Evolutionary conservation across 1,140 invertebrate genomes (phyloP), one percentile per base, ranked within the genome.

Genomic region (Microplitis mediator): DNA sequence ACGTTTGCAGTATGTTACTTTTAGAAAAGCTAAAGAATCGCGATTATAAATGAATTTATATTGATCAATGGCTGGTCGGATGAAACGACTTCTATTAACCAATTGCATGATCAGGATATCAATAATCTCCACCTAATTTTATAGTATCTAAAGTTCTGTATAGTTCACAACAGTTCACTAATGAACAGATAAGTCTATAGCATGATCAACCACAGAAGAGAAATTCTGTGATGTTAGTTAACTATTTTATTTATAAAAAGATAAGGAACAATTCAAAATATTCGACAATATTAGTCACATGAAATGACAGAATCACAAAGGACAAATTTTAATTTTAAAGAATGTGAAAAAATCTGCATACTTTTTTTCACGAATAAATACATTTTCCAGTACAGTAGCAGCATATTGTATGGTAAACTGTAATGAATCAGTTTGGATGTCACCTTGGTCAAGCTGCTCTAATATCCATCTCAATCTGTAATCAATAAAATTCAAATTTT

Each of bases 351-450:
- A 36, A 63, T 45, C 76, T 79, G 92, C 91, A 89, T 91, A 95
- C 94, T 95, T 95, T 81, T 94, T 93, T 84, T 96, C 95, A 85
- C 96, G 94, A 81, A 94, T 92, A 86, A 94, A 95, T 63, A 96
- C 93, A 11, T 93, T 93, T 89, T 97, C 95, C 64, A 97, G 89
- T 6, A 96, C 95, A 81, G 91, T 91, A 11, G 94, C 94, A 51
- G 95, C 94, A 86, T 95, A 96, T 77, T 94, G 91, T 72, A 96
- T 86, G 87, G 96, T 96, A 82, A 91, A 92, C 89, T 95, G 93
- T 75, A 96, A 88, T 73, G 94, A 91, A 81, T 95, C 94, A 66
- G 92, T 93, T 16, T 93, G 91, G 76, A 96, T 92, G 87, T 95
- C 92, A 79, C 94, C 94, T 81, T 91, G 89, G 82, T 95, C 91